phyloP scores from a whole-genome alignment of 2,113 vertebrate species.

The Athene cunicularia region DNA sequence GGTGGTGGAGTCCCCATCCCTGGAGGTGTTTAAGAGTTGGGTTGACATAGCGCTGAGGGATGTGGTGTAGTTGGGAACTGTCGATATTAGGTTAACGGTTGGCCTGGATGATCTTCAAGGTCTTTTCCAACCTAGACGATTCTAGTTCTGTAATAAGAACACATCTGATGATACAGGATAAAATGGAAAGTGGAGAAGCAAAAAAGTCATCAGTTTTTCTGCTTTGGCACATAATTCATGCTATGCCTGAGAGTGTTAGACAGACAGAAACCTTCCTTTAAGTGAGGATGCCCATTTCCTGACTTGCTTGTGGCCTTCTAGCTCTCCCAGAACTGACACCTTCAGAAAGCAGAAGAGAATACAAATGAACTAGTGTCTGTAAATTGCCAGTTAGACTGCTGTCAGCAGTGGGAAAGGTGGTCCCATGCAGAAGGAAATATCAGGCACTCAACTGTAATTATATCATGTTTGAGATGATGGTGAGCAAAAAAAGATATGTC shows the following conservation, averaged over 20 bases:
- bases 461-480: neutral
- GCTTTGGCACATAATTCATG: neutral
- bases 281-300: neutral
- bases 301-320: neutral
- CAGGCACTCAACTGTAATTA: neutral
- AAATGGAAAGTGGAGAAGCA: neutral
- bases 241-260: neutral
- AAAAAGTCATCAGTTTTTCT: neutral
- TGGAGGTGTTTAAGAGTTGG: too few relatives aligned
- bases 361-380: neutral
- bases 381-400: neutral
- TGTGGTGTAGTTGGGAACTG: too few relatives aligned
- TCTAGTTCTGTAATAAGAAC: neutral
- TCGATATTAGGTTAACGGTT: too few relatives aligned
- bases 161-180: neutral
- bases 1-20: too few relatives aligned
- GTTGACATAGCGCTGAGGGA: too few relatives aligned
- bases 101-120: too few relatives aligned
- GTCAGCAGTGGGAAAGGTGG: neutral
- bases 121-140: too few relatives aligned
- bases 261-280: neutral
- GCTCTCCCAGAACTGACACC: neutral
- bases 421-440: neutral
- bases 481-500: neutral
- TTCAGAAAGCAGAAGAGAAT: neutral